Percentiles rank a stretch among this genome's conserved stretches.
These are phyloP conservation scores for Australoheros facetus DNA, from an alignment of 2,797 vertebrate genomes.

Conservation along the genomic window DNA sequence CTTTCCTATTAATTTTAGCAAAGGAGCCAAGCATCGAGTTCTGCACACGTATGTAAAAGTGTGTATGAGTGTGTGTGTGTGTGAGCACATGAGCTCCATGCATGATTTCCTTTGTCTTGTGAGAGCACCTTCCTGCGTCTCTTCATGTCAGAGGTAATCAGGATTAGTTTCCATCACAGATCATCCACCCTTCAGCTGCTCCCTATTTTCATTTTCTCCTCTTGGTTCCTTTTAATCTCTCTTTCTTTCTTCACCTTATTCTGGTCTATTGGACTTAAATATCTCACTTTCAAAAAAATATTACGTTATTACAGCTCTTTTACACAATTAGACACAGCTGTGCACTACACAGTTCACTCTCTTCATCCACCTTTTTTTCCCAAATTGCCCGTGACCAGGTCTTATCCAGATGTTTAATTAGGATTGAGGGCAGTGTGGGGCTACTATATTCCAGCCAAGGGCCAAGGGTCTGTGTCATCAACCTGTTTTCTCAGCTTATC, in stretches of 20 bases:
- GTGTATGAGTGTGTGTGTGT: neutral
- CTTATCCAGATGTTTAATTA: slow-evolving; percentile 57
- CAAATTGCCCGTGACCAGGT: neutral
- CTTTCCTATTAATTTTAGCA: neutral
- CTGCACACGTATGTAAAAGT: neutral
- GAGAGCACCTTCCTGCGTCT: slow-evolving; percentile 18
- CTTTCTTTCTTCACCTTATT: neutral
- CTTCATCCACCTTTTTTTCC: neutral
- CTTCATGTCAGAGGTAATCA: slow-evolving; percentile 65
- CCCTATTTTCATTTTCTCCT: slow-evolving; percentile 21
- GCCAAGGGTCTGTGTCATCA: slow-evolving; percentile 55
- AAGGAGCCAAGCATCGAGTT: neutral
- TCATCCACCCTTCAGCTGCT: slow-evolving; percentile 49
- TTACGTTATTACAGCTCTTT: accelerated
- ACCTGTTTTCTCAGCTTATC: slow-evolving; percentile 65
- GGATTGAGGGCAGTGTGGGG: slow-evolving; percentile 49
- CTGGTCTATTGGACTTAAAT: neutral
- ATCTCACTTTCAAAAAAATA: neutral
- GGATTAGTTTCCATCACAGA: slow-evolving; percentile 71
- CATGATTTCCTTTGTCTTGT: neutral
- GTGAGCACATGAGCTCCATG: neutral
- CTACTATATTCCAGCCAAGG: slow-evolving; percentile 30
- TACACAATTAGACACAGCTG: neutral
- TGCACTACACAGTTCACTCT: neutral
- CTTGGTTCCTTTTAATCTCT: neutral